A percentile compares a stretch with the other conserved stretches of the same genome.
Evolutionary conservation across 1,140 invertebrate genomes (phyloP).

Genomic region (Neocloeon triangulifer): DNA sequence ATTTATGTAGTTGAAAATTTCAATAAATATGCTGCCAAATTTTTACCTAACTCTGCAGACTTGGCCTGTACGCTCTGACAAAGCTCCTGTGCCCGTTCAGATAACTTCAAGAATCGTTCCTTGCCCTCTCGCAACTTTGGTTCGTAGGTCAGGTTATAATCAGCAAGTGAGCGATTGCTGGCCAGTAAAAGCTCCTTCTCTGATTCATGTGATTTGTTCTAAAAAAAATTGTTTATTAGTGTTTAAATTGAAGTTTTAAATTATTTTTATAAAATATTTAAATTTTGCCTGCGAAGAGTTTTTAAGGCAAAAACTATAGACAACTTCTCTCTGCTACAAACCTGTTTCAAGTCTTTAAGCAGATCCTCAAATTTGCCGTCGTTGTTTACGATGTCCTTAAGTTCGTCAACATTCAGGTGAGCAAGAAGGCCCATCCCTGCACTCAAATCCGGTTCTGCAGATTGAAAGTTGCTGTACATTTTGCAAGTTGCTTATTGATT

Average conservation of each 20-base stretch:
- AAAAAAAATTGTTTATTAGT: too few species aligned
- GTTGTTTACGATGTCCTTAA: slow-evolving; percentile 63
- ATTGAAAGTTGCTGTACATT: too few species aligned
- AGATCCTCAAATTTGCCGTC: slow-evolving; percentile 61
- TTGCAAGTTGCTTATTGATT: too few species aligned
- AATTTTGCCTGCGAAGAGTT: too few species aligned
- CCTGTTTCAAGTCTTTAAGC: slow-evolving; percentile 53
- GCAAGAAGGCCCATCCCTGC: slow-evolving; percentile 25
- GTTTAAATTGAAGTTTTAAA: too few species aligned
- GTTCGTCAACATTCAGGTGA: slow-evolving; percentile 41
- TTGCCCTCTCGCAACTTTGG: slow-evolving; percentile 51
- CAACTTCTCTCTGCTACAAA: too few species aligned
- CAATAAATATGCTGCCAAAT: slow-evolving; percentile 4
- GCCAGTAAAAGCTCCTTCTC: slow-evolving; percentile 70
- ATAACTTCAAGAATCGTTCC: slow-evolving; percentile 37
- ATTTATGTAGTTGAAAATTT: too few species aligned
- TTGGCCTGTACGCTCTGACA: slow-evolving; percentile 38
- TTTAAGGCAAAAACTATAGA: too few species aligned
- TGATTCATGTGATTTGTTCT: slow-evolving; percentile 53
- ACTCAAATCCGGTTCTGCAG: slow-evolving; percentile 19
- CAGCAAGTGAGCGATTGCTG: slow-evolving; percentile 63
- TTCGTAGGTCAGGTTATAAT: slow-evolving; percentile 65
- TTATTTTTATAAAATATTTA: too few species aligned
- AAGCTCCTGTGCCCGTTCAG: slow-evolving; percentile 38
- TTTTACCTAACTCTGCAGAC: slow-evolving; percentile 15